These are phyloP conservation scores for Chaenogobius annularis DNA, from an alignment of 2,113 vertebrate genomes.

Conservation along the genomic window DNA sequence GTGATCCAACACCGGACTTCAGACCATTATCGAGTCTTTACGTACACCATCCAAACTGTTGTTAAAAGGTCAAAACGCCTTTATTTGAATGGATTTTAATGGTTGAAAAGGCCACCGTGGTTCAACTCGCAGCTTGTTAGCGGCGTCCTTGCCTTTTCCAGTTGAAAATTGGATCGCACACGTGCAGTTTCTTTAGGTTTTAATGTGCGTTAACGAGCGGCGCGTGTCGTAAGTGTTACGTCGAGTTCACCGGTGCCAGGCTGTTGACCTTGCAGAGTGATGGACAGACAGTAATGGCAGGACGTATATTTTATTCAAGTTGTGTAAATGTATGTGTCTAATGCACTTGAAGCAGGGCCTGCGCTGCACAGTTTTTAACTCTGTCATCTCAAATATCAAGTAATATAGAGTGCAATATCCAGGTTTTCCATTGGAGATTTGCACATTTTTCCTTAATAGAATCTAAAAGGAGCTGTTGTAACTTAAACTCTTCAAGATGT, in stretches of 20 bases:
- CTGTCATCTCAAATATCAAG: no score
- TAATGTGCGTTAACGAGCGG: neutral
- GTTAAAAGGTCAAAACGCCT: neutral
- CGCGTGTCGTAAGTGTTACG: neutral
- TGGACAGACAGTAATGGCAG: neutral
- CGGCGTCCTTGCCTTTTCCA: neutral
- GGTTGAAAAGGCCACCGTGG: neutral
- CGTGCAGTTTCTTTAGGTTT: neutral
- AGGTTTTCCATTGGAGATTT: no score
- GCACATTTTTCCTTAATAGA: no score
- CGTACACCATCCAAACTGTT: no score
- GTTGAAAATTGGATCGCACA: neutral
- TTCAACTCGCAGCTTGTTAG: neutral
- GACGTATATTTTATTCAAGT: neutral
- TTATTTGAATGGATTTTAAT: slow-evolving; percentile 4
- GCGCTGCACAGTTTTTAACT: no score
- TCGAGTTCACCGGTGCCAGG: neutral
- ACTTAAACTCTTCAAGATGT: no score
- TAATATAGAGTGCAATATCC: no score
- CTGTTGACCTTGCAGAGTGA: neutral
- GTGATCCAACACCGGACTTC: no score
- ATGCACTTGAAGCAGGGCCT: neutral
- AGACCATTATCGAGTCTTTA: neutral
- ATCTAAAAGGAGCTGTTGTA: no score
- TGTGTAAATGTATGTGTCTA: neutral